Conservation (phyloP, 2,888 invertebrate species). For the Mantis religiosa region DNA sequence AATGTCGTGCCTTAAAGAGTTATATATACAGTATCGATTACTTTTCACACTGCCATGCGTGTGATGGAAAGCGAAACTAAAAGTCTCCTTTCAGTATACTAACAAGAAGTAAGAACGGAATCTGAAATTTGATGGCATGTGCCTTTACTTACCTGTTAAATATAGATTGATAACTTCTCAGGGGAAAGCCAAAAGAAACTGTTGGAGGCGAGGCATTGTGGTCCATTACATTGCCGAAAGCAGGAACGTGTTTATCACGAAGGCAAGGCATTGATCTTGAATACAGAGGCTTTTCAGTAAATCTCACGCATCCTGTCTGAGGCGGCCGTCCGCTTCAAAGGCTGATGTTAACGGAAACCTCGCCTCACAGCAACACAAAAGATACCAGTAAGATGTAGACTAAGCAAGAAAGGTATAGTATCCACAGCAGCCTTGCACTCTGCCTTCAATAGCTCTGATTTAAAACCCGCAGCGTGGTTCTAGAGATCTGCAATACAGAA, state of each 20-base stretch:
- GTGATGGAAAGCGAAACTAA: too few species aligned
- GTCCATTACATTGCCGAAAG: background rate
- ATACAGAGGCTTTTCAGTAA: background rate
- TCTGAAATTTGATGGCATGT: too few species aligned
- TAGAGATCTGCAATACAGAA: background rate
- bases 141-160: background rate
- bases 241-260: background rate
- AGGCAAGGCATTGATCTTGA: background rate
- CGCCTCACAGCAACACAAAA: background rate
- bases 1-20: too few species aligned
- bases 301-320: background rate
- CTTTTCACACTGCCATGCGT: too few species aligned
- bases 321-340: background rate
- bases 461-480: background rate
- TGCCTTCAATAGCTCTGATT: background rate
- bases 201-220: background rate
- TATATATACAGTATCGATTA: too few species aligned
- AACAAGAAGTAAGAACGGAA: too few species aligned
- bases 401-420: background rate
- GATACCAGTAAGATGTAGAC: background rate
- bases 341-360: background rate
- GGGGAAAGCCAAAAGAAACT: background rate
- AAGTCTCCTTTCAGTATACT: too few species aligned
- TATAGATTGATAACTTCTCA: background rate
- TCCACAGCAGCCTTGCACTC: background rate